phyloP scores from a whole-genome alignment of 2,113 vertebrate genomes.

The Caracal caracal region DNA sequence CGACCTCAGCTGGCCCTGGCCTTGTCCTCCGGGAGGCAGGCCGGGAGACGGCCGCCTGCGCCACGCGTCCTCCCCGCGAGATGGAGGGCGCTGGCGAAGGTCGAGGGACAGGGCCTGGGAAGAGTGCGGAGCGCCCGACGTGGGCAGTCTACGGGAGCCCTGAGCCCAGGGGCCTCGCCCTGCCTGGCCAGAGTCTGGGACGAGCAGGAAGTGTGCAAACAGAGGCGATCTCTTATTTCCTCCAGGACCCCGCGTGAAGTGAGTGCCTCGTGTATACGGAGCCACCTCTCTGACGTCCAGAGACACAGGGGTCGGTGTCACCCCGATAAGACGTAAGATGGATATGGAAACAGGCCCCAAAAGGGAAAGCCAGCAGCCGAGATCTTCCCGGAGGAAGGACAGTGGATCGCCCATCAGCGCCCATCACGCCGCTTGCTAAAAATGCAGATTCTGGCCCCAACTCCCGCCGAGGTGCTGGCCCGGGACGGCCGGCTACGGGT shows the following conservation, averaged over 20 bases:
- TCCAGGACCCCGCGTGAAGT: accelerated
- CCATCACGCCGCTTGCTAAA: no score
- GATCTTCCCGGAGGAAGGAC: not conserved
- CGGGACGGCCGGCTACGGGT: accelerated
- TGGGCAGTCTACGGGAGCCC: accelerated
- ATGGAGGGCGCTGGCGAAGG: not conserved
- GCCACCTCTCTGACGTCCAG: accelerated
- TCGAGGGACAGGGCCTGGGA: accelerated
- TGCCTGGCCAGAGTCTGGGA: not conserved
- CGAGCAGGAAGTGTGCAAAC: accelerated
- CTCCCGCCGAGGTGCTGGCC: accelerated
- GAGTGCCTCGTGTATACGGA: not conserved
- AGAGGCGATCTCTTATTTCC: no score
- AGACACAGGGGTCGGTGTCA: accelerated
- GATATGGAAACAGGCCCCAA: not conserved
- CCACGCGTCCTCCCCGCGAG: accelerated
- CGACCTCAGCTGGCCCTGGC: not conserved
- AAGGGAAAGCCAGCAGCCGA: accelerated
- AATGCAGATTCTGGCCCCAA: not conserved
- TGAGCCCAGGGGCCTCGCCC: accelerated
- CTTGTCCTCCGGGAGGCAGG: not conserved
- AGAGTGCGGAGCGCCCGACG: accelerated
- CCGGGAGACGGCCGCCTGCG: accelerated
- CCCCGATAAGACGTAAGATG: accelerated
- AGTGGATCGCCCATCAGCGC: accelerated